These are phyloP conservation scores for Platalea minor DNA, from an alignment of 2,797 vertebrate species.

Conservation along the genomic window DNA sequence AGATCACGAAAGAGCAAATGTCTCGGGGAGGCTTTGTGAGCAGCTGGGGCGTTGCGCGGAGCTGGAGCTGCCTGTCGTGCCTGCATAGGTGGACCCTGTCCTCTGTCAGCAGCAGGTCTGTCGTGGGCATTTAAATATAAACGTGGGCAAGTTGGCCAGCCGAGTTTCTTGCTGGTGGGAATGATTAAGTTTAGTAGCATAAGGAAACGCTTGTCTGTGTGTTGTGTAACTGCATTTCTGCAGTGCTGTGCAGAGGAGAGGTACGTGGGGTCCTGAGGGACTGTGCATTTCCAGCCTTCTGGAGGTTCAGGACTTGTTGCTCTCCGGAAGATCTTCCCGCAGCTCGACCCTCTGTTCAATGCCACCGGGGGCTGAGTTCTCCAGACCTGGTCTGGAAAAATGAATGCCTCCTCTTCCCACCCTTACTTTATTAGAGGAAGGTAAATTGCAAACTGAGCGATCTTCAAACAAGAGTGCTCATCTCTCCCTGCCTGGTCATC, in stretches of 20 bases:
- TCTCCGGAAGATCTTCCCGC: background rate
- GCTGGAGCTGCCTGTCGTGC: background rate
- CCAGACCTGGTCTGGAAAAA: background rate
- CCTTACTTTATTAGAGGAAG: background rate
- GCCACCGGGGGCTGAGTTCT: background rate
- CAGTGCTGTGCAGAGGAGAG: background rate
- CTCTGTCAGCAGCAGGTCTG: background rate
- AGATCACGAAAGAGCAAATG: background rate
- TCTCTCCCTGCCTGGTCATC: background rate
- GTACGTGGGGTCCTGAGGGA: background rate
- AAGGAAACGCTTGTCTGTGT: background rate
- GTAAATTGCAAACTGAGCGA: background rate
- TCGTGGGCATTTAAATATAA: accelerated
- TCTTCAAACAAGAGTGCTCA: background rate
- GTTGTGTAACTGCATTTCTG: background rate
- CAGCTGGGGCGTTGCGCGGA: background rate
- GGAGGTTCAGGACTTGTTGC: background rate
- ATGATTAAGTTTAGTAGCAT: too few relatives aligned
- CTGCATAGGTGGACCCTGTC: background rate
- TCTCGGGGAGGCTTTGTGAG: background rate
- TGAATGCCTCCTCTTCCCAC: background rate
- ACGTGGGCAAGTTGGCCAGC: background rate
- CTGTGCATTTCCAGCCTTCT: background rate
- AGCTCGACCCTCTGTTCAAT: too few relatives aligned
- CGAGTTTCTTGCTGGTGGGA: background rate